Evolutionary conservation across 2,888 invertebrate species (phyloP).

Genomic region (Laspeyria flexula): DNA sequence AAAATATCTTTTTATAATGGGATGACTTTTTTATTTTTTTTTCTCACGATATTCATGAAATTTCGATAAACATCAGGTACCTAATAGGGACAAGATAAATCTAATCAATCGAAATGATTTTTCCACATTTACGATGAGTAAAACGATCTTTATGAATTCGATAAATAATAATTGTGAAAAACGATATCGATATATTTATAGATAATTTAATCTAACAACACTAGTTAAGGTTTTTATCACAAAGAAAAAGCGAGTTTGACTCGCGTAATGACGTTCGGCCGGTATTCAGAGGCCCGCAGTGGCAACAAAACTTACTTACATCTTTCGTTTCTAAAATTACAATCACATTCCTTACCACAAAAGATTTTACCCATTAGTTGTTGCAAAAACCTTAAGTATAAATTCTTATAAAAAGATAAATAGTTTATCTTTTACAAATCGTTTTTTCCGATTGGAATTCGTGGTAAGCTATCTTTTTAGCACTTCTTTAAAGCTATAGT

Average conservation of each 20-base stretch:
- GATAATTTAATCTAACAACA: constrained; percentile 40
- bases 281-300: constrained; percentile 34
- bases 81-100: constrained; percentile 71
- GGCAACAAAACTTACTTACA: constrained; percentile 26
- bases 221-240: constrained; percentile 62
- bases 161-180: constrained; percentile 40
- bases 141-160: constrained; percentile 26
- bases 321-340: constrained; percentile 32
- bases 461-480: constrained; percentile 23
- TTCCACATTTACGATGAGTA: constrained; percentile 39
- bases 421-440: constrained; percentile 23
- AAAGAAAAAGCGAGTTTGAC: constrained; percentile 67
- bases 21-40: constrained; percentile 35
- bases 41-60: constrained; percentile 45
- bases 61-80: constrained; percentile 78
- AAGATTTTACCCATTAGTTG: constrained; percentile 26
- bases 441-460: constrained; percentile 23
- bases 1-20: constrained; percentile 44
- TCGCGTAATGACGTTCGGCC: constrained; percentile 47
- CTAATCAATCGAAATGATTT: constrained; percentile 43
- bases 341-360: constrained; percentile 42
- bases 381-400: constrained; percentile 31
- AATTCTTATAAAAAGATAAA: constrained; percentile 43
- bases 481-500: constrained; percentile 24
- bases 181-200: constrained; percentile 18